A percentile compares a stretch with the other conserved stretches of the same genome.
Conservation (phyloP, 2,797 vertebrate species). For the Coccyzus lansbergi region DNA sequence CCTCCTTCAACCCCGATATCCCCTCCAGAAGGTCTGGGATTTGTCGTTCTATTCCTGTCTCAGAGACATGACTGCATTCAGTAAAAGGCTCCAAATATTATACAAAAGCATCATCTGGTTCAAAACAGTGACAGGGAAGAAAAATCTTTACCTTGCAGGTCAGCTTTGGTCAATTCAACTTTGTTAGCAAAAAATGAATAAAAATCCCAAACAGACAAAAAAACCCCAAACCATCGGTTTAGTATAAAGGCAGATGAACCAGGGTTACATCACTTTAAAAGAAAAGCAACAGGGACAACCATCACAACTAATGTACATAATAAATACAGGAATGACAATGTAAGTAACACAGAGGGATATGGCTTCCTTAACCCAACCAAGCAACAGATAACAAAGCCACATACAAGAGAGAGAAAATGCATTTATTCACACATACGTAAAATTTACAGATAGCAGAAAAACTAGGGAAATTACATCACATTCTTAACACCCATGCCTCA, state of each 20-base stretch:
- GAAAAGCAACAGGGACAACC: constrained; percentile 48
- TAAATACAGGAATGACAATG: neutral
- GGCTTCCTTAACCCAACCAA: neutral
- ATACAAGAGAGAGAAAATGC: neutral
- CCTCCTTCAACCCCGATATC: neutral
- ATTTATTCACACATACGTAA: neutral
- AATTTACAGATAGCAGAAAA: neutral
- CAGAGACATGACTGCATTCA: constrained; percentile 73
- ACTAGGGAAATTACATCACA: neutral
- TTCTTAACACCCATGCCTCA: neutral
- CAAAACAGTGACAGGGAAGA: constrained; percentile 70
- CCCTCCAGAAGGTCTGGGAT: neutral
- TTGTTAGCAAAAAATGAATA: constrained; percentile 85
- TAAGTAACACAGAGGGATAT: neutral
- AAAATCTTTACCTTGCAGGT: constrained; percentile 96
- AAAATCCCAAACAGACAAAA: constrained; percentile 61
- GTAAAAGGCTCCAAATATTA: constrained; percentile 78
- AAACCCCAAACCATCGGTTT: constrained; percentile 87
- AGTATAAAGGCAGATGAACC: constrained; percentile 79
- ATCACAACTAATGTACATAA: constrained; percentile 47
- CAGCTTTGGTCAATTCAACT: constrained; percentile 99
- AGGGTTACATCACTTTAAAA: constrained; percentile 49
- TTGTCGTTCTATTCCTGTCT: constrained; percentile 38
- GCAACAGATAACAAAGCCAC: constrained; percentile 25
- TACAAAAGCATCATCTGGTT: constrained; percentile 84